These are phyloP conservation scores for Lates japonicus DNA, from an alignment of 2,797 vertebrate genomes.

Conservation along the genomic window DNA sequence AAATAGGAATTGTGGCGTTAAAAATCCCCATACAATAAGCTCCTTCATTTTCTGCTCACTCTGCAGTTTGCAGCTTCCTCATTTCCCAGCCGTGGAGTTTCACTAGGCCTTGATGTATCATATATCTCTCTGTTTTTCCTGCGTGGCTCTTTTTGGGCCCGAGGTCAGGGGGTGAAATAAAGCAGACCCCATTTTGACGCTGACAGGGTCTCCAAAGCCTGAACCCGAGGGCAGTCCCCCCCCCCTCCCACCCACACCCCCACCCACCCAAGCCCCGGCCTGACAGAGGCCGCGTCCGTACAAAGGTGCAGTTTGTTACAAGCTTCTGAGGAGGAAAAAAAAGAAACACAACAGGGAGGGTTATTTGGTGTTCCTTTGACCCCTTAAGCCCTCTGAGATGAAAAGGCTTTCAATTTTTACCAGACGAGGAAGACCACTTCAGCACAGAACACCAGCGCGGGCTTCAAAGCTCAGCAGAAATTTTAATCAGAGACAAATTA, in stretches of 20 bases:
- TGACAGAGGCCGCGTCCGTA: conserved; percentile 81
- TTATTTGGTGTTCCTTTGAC: conserved; percentile 88
- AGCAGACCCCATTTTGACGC: conserved; percentile 88
- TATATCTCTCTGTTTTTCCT: conserved; percentile 88
- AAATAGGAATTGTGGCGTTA: conserved; percentile 60
- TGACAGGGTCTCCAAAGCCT: conserved; percentile 87
- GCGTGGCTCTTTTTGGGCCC: conserved; percentile 82
- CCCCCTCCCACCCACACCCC: neutral
- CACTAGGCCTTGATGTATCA: conserved; percentile 84
- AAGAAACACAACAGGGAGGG: conserved; percentile 82
- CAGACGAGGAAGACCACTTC: conserved; percentile 82
- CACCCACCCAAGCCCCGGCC: conserved; percentile 59
- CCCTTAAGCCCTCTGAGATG: conserved; percentile 85
- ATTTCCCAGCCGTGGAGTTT: conserved; percentile 82
- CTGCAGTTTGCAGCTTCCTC: conserved; percentile 80
- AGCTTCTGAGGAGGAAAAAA: conserved; percentile 70
- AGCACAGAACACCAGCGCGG: conserved; percentile 70
- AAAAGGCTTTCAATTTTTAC: conserved; percentile 86
- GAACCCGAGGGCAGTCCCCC: conserved; percentile 81
- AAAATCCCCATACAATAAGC: conserved; percentile 77
- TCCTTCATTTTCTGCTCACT: conserved; percentile 82
- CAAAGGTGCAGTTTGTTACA: conserved; percentile 89
- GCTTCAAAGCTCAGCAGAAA: conserved; percentile 86
- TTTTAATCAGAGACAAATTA: conserved; percentile 86
- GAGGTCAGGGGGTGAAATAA: conserved; percentile 88